Conservation (phyloP, 2,888 invertebrate species). For the Pimpla rufipes region DNA sequence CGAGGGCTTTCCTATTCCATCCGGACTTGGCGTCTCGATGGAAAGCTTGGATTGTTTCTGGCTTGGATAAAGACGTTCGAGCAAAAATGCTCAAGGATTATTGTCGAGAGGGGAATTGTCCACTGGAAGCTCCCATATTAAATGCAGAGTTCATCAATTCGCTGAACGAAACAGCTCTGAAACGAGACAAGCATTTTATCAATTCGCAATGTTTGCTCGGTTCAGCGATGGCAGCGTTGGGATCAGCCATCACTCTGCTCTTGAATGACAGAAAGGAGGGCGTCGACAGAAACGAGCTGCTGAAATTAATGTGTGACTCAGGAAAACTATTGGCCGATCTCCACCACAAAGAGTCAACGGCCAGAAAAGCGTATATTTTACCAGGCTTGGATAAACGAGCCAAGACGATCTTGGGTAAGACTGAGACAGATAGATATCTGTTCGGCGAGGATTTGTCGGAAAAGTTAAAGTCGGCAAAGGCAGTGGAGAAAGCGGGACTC, state of each 20-base stretch:
- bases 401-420: no score
- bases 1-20: slow-evolving; percentile 34
- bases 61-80: slow-evolving; percentile 40
- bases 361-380: slow-evolving; percentile 47
- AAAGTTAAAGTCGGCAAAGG: slow-evolving; percentile 37
- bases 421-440: slow-evolving; percentile 3
- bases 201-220: slow-evolving; percentile 51
- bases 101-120: slow-evolving; percentile 8
- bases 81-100: slow-evolving; percentile 22
- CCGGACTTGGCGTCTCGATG: slow-evolving; percentile 51
- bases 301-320: slow-evolving; percentile 48
- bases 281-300: slow-evolving; percentile 35
- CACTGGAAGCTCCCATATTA: slow-evolving; percentile 39
- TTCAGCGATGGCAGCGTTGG: slow-evolving; percentile 49
- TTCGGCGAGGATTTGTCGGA: slow-evolving; percentile 50
- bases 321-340: slow-evolving; percentile 45
- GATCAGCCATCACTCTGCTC: slow-evolving; percentile 49
- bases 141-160: slow-evolving; percentile 39
- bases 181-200: slow-evolving; percentile 58
- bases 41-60: slow-evolving; percentile 45
- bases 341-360: slow-evolving; percentile 38
- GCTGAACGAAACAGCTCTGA: slow-evolving; percentile 48
- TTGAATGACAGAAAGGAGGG: slow-evolving; percentile 40
- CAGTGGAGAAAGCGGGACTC: slow-evolving; percentile 40
- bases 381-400: slow-evolving; percentile 33